phyloP scores from a whole-genome alignment of 2,797 vertebrate genomes.

The Squalus acanthias region DNA sequence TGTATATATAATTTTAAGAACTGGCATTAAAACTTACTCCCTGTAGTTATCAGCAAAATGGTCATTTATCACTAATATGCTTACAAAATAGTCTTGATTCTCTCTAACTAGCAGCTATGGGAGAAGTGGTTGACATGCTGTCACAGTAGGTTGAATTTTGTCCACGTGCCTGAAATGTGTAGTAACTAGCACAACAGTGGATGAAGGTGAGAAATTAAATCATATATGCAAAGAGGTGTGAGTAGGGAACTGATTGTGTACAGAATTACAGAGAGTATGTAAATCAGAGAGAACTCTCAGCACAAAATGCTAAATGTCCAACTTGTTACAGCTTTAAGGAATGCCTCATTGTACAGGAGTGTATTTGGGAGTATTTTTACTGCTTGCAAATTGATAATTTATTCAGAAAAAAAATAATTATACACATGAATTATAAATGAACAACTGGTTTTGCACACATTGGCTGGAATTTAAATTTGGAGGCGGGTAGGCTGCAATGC shows the following conservation, averaged over 20 bases:
- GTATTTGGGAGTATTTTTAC: not conserved
- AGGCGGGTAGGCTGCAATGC: no score
- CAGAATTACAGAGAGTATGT: not conserved
- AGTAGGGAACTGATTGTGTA: not conserved
- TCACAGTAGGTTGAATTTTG: not conserved
- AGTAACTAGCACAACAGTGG: not conserved
- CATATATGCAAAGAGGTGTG: not conserved
- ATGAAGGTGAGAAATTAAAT: not conserved
- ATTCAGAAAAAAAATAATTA: not conserved
- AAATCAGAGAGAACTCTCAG: not conserved
- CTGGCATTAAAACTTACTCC: no score
- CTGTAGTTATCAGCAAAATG: no score
- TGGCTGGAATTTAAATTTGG: not conserved
- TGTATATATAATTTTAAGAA: no score
- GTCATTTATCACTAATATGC: no score
- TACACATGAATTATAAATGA: not conserved
- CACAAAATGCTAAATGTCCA: not conserved
- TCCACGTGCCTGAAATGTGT: not conserved
- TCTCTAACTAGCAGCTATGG: not conserved
- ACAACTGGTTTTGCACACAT: not conserved
- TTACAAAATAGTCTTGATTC: not conserved
- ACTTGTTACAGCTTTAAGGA: not conserved
- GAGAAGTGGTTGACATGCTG: not conserved
- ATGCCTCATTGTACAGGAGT: not conserved
- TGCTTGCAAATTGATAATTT: not conserved